Conservation (phyloP, 2,888 invertebrate genomes). For the Mimas tiliae region DNA sequence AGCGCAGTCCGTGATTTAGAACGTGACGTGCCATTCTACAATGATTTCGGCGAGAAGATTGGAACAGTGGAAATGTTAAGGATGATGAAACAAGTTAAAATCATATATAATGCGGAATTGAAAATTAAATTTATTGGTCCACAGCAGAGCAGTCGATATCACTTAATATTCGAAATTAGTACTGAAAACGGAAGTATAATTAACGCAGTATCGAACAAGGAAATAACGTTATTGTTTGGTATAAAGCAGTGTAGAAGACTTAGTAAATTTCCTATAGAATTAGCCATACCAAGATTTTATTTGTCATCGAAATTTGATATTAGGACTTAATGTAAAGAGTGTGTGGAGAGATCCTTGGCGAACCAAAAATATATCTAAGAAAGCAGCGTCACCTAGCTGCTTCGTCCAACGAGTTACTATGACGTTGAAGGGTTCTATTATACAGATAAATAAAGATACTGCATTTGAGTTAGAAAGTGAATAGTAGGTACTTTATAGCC, state of each 20-base stretch:
- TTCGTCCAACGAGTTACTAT: no score
- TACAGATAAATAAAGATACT: no score
- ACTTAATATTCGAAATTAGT: background rate
- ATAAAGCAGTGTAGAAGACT: background rate
- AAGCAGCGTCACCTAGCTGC: no score
- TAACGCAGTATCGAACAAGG: background rate
- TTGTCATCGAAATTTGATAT: background rate
- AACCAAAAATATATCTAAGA: no score
- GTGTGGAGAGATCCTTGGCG: no score
- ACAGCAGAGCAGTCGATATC: background rate
- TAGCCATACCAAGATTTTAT: background rate
- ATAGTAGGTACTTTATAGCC: no score
- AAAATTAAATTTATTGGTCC: background rate
- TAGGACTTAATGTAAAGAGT: background rate
- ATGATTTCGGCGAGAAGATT: no score
- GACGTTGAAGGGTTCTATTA: no score
- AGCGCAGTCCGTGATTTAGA: no score
- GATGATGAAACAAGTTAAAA: background rate
- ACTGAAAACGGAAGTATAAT: background rate
- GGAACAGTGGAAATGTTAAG: no score
- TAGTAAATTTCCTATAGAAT: background rate
- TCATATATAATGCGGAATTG: background rate
- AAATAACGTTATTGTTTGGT: background rate
- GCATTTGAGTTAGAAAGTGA: no score
- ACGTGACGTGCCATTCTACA: no score